Base-by-base conservation (phyloP, 2,888 invertebrate species). In the Catocala nupta region DNA sequence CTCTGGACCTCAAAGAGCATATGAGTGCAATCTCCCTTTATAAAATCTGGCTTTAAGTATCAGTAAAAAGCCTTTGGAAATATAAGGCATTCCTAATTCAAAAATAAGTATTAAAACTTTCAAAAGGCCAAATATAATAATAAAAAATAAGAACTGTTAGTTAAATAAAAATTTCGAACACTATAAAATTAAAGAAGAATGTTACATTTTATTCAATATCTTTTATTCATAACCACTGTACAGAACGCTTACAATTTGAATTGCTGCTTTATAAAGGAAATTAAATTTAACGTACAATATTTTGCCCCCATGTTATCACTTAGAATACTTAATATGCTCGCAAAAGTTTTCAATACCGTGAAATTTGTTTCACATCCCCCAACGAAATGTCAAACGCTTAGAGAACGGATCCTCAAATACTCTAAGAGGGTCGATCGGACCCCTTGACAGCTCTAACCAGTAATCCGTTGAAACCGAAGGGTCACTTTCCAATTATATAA, bases 401-500 rank as follows among this genome's bases (percentile, higher is more conserved):
- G 69, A 67, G 76, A 80, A 80, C 62, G 66, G 63, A 65, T 71
- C 65, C 70, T 74, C 73, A 74, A 80, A 76, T 75, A 71, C 71
- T 75, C 59, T 73, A 80, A 78, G 80, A 83, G 82, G 84, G 82
- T 75, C 75, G 68, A 75, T 78, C 75, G 78, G 77, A 77, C 75
- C 87, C 85, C 89, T 84, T 87, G 90, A 87, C 89, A 88, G 87
- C 82, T 84, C 88, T 90, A 87, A 86, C 87, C 87, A 85, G 90
- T 89, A 91, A 91, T 91, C 89, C 90, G 87, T 83, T 87, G 85
- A 87, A 87, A 84, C 84, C 83, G 80, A 83, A 86, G 91, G 91
- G 91, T 88, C 89, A 87, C 75, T 77, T 77, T 75, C 68, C 78
- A 77, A 77, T 77, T 77, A 87, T 81, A 84, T 87, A 87, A 88